phyloP scores from a whole-genome alignment of 1,140 invertebrate species.

The Nymphalis io region DNA sequence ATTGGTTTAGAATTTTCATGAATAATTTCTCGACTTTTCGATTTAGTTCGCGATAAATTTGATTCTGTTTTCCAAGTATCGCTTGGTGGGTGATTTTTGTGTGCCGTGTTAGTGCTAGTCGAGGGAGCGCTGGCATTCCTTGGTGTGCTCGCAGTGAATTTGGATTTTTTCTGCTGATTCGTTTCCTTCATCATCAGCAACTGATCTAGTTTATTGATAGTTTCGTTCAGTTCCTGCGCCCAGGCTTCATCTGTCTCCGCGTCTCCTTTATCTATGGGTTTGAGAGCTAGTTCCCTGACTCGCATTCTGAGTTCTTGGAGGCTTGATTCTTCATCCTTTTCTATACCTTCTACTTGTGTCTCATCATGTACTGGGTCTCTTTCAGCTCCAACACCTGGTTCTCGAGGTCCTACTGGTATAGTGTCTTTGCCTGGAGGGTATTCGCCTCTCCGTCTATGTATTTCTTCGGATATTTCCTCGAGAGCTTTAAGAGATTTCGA shows the following conservation, averaged over 20 bases:
- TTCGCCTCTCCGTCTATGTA: constrained; percentile 85
- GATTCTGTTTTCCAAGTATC: constrained; percentile 53
- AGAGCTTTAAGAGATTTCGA: constrained; percentile 91
- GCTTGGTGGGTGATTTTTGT: constrained; percentile 52
- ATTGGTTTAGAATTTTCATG: constrained; percentile 59
- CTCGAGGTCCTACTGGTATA: constrained; percentile 85
- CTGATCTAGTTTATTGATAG: constrained; percentile 85
- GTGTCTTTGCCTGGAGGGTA: constrained; percentile 72
- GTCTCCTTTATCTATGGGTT: constrained; percentile 83
- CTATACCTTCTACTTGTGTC: constrained; percentile 58
- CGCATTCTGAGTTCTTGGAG: constrained; percentile 81
- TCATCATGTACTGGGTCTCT: constrained; percentile 80
- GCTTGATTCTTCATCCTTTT: constrained; percentile 72
- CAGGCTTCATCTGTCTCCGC: constrained; percentile 83
- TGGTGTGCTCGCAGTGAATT: constrained; percentile 63
- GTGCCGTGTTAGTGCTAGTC: constrained; percentile 57
- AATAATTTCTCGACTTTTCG: constrained; percentile 63
- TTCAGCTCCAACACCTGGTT: constrained; percentile 95
- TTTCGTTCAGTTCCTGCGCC: constrained; percentile 83
- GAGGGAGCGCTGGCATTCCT: constrained; percentile 67
- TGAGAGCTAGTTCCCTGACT: constrained; percentile 82
- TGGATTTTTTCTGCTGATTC: constrained; percentile 76
- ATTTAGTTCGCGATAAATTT: constrained; percentile 60
- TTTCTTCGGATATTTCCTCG: constrained; percentile 96
- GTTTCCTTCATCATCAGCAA: constrained; percentile 83